Conservation (phyloP, 2,888 invertebrate genomes). For the Frankliniella fusca region DNA sequence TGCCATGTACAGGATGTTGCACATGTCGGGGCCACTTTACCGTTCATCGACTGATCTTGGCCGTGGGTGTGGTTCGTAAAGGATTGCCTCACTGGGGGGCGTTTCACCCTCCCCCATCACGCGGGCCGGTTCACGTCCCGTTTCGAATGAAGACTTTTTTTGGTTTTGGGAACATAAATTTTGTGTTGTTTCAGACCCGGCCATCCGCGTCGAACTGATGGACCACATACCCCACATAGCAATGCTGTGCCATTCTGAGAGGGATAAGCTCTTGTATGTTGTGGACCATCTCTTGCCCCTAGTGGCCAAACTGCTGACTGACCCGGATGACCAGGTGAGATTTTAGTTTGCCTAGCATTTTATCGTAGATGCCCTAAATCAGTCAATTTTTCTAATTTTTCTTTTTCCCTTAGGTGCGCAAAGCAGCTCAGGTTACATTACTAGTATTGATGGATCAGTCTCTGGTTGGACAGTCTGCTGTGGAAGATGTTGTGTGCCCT, state of each 20-base stretch:
- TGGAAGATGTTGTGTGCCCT: slow-evolving; percentile 62
- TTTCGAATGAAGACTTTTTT: too few relatives aligned
- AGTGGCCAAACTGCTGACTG: slow-evolving; percentile 59
- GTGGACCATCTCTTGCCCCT: slow-evolving; percentile 59
- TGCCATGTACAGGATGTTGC: too few relatives aligned
- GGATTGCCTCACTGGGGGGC: too few relatives aligned
- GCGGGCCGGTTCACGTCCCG: too few relatives aligned
- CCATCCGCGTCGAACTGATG: slow-evolving; percentile 59
- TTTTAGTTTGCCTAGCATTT: neutral
- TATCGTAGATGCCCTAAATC: neutral
- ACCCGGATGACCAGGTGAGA: slow-evolving; percentile 57
- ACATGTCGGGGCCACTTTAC: too few relatives aligned
- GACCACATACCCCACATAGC: slow-evolving; percentile 65
- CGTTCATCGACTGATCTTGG: too few relatives aligned
- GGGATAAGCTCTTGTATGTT: slow-evolving; percentile 51
- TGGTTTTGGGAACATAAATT: too few relatives aligned
- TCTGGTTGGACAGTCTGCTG: slow-evolving; percentile 56
- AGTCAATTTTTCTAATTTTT: neutral
- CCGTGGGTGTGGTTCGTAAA: too few relatives aligned
- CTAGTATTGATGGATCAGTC: slow-evolving; percentile 61
- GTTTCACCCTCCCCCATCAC: too few relatives aligned
- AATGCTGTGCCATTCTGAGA: slow-evolving; percentile 55
- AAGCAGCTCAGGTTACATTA: slow-evolving; percentile 60
- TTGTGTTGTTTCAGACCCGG: slow-evolving; percentile 56
- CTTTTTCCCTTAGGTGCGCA: slow-evolving; percentile 54